Evolutionary conservation across 1,140 invertebrate species (phyloP), one percentile per base, ranked within the genome.

Genomic region (Drosophila aff.): DNA sequence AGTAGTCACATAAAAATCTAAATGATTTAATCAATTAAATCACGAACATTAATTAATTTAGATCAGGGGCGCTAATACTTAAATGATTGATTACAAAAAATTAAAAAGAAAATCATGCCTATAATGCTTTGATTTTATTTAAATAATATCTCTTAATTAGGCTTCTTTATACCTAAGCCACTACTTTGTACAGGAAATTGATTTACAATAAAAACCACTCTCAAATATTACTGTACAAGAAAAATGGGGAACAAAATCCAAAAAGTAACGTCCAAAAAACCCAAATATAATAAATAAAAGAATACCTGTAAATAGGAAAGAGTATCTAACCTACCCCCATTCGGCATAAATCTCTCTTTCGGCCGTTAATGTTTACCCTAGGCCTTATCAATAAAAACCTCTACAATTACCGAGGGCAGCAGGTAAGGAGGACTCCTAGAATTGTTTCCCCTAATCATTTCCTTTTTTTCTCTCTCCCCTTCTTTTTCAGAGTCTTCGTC

Each of bases 371-470:
- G 64, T 71, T 55, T 66, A 55, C 36, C 13, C 33, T 23, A 16
- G 23, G 40, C 16, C 67, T 71, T 71, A 71, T 71, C 67, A 68
- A 67, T 55, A 55, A 67, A 69, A 68, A 72, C 69, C 67, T 38
- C 69, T 72, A 60, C 67, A 61, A 73, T 73, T 72, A 73, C 66
- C 52, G 11, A 36, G 38, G 47, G 21, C 47, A 44, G 44, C 69
- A 73, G 71, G 71, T 73, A 73, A 72, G 31, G 46, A 23, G 46
- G 33, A 40, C 66, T 31, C 10, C 46, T 38, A 73, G 53, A 73
- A 74, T 52, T 36, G 55, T 69, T 75, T 75, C 59, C 72, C 69
- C 50, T 75, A 75, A 75, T 75, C 59, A 75, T 75, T 75, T 75
- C 36, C 71, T 74, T 75, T 62, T 62, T 26, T 40, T 18, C 9